Evolutionary conservation across 1,140 invertebrate species (phyloP), one percentile per base, ranked within the genome.

Genomic region (Drosophila quadrilineata): DNA sequence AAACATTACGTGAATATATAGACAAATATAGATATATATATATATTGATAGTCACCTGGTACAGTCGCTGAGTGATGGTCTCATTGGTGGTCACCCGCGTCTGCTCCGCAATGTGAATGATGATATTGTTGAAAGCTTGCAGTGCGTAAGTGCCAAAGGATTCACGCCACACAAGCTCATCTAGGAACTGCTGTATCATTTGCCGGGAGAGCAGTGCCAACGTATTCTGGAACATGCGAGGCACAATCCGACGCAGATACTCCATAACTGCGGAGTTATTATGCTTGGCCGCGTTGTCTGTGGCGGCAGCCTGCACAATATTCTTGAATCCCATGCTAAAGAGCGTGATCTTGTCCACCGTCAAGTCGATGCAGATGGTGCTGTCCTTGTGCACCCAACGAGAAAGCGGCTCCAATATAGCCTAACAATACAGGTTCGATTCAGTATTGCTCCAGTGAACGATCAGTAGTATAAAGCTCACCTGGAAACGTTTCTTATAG

Each of bases 141-240:
- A 93, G 91, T 0, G 95, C 92, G 5, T 94, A 94, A 2, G 92
- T 91, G 0, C 95, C 96, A 80, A 93, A 96, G 70, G 93, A 93
- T 71, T 93, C 92, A 57, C 92, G 90, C 95, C 95, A 96, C 6
- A 95, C 94, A 3, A 98, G 90, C 87, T 98, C 96, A 84, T 97
- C 96, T 31, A 98, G 90, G 88, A 97, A 97, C 82, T 97, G 95
- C 86, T 97, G 96, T 76, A 97, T 96, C 88, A 96, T 95, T 88
- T 95, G 94, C 41, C 95, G 91, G 3, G 94, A 96, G 0, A 97
- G 90, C 48, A 96, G 89, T 12, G 95, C 96, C 4, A 97, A 88
- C 0, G 96, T 96, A 88, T 96, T 97, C 91, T 97, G 94, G 89
- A 97, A 97, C 95, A 97, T 97, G 86, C 95, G 92, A 0, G 96